These are phyloP conservation scores for Abrostola tripartita DNA, from an alignment of 2,888 invertebrate genomes.

Conservation along the genomic window DNA sequence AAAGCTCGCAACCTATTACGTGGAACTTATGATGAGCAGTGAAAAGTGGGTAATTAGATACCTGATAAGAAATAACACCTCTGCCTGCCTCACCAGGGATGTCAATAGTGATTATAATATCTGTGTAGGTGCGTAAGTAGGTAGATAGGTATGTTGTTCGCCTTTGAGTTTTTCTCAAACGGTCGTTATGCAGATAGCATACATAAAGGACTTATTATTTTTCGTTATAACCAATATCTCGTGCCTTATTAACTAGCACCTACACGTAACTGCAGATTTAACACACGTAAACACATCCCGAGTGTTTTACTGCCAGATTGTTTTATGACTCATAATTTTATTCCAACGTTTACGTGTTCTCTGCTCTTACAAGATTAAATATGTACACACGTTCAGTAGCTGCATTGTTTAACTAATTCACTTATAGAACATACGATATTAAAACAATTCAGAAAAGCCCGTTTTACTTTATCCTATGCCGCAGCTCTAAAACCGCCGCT, in stretches of 20 bases:
- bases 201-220: not conserved
- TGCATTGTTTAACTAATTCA: slow-evolving; percentile 25
- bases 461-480: slow-evolving; percentile 25
- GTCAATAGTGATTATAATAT: too few relatives aligned
- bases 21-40: too few relatives aligned
- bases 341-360: slow-evolving; percentile 18
- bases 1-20: too few relatives aligned
- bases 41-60: too few relatives aligned
- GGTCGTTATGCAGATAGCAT: too few relatives aligned
- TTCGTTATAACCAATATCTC: not conserved
- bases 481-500: slow-evolving; percentile 36
- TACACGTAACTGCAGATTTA: slow-evolving; percentile 16
- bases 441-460: not conserved
- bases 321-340: slow-evolving; percentile 46
- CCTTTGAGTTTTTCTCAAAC: not conserved
- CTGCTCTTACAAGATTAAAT: slow-evolving; percentile 18
- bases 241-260: not conserved
- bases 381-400: slow-evolving; percentile 20
- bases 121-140: too few relatives aligned
- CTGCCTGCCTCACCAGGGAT: too few relatives aligned
- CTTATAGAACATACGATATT: slow-evolving; percentile 18
- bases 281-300: slow-evolving; percentile 23
- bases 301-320: slow-evolving; percentile 38
- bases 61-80: too few relatives aligned
- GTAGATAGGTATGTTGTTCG: not conserved